phyloP scores from a whole-genome alignment of 2,113 vertebrate species.

The Rousettus leschenaultii region DNA sequence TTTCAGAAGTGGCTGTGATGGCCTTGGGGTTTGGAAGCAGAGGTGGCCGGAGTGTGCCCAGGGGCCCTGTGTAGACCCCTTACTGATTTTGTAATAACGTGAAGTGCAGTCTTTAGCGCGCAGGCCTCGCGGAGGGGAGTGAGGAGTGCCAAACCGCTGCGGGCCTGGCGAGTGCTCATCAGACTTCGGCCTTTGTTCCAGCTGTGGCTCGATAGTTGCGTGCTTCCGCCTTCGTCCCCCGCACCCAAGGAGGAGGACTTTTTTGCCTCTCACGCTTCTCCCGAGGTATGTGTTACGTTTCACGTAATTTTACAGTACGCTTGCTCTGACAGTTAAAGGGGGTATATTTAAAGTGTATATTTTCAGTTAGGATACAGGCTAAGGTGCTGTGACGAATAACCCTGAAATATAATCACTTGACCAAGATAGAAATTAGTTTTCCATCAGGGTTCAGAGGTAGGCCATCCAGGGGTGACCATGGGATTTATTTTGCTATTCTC shows the following conservation, averaged over 20 bases:
- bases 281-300: constrained; percentile 72
- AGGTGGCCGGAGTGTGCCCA: not conserved
- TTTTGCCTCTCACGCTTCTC: constrained; percentile 87
- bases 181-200: constrained; percentile 50
- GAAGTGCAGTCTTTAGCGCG: not conserved
- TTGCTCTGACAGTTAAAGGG: not conserved
- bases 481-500: not conserved
- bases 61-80: not conserved
- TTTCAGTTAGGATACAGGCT: not conserved
- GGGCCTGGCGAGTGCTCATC: not conserved
- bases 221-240: constrained; percentile 81
- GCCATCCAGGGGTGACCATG: not conserved
- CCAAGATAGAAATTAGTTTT: not conserved
- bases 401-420: not conserved
- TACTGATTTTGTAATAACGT: not conserved
- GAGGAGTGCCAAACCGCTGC: rapidly evolving
- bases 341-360: rapidly evolving
- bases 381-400: not conserved
- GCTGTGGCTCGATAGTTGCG: constrained; percentile 92
- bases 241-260: constrained; percentile 92
- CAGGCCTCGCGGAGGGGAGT: not conserved
- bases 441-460: not conserved
- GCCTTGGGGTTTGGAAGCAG: not conserved
- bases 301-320: not conserved
- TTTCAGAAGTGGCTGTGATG: not conserved